phyloP scores from a whole-genome alignment of 2,888 invertebrate species.

The Oxystoma pomonae region DNA sequence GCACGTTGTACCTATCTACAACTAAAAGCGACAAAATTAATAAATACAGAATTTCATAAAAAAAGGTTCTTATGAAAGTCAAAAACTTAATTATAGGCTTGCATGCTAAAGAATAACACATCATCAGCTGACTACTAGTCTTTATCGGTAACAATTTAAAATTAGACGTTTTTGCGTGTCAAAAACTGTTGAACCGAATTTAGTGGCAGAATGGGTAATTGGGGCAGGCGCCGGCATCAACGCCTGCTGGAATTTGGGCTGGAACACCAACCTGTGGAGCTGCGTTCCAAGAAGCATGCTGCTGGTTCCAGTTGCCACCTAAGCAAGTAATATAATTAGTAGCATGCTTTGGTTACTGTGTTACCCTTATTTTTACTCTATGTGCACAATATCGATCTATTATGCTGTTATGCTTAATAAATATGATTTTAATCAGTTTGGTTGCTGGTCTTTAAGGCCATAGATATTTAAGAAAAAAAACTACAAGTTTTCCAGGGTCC shows the following conservation, averaged over 20 bases:
- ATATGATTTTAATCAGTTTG: no score
- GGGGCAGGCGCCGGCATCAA: conserved; percentile 37
- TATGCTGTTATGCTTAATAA: no score
- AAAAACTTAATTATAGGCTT: not conserved
- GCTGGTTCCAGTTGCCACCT: not conserved
- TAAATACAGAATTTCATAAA: not conserved
- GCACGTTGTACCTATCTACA: no score
- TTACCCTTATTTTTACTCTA: no score
- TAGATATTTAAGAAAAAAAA: no score
- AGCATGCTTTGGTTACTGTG: no score
- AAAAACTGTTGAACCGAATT: conserved; percentile 8
- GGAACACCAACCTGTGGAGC: not conserved
- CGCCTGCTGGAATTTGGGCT: conserved; percentile 36
- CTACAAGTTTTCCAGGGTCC: no score
- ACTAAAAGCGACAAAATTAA: not conserved
- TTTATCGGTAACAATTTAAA: not conserved
- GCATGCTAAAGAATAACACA: conserved; percentile 22
- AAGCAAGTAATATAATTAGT: not conserved
- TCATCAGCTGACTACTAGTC: conserved; percentile 22
- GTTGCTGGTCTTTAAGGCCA: no score
- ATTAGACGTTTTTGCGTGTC: not conserved
- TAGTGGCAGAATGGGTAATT: conserved; percentile 42
- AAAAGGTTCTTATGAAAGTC: not conserved
- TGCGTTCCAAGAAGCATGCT: not conserved
- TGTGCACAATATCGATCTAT: no score